Conservation (phyloP, 2,113 vertebrate species). For the Boulengeromyrus knoepffleri region DNA sequence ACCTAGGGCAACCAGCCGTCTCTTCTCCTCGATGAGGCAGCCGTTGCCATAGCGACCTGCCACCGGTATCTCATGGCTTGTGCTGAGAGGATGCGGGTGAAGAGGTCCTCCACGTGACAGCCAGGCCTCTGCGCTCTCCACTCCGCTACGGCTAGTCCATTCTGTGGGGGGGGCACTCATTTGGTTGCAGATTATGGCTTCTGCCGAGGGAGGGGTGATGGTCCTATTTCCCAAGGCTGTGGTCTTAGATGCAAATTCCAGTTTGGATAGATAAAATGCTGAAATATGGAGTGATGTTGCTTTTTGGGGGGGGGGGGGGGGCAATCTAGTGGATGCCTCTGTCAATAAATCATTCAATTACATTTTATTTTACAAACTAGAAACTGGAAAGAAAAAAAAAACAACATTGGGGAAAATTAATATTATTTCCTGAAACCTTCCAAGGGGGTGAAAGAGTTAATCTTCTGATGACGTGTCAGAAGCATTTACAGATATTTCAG, state of each 20-base stretch:
- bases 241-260: background rate
- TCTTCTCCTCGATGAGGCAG: constrained; percentile 28
- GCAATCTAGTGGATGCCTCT: background rate
- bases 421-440: background rate
- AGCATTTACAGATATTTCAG: background rate
- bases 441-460: background rate
- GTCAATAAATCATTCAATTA: background rate
- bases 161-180: background rate
- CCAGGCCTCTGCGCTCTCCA: background rate
- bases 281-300: too few relatives aligned
- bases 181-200: background rate
- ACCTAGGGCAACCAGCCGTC: constrained; percentile 19
- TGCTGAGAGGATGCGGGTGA: background rate
- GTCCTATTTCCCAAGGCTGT: background rate
- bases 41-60: constrained; percentile 49
- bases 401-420: background rate
- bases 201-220: background rate
- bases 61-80: constrained; percentile 24
- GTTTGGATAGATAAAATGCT: too few relatives aligned
- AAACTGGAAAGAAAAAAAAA: background rate
- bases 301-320: too few relatives aligned
- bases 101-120: constrained; percentile 29
- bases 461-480: background rate
- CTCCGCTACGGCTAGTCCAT: background rate
- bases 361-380: background rate